Percentiles rank a stretch among this genome's conserved stretches.
These are phyloP conservation scores for Drosophila tani DNA, from an alignment of 1,140 invertebrate species.

Conservation along the genomic window DNA sequence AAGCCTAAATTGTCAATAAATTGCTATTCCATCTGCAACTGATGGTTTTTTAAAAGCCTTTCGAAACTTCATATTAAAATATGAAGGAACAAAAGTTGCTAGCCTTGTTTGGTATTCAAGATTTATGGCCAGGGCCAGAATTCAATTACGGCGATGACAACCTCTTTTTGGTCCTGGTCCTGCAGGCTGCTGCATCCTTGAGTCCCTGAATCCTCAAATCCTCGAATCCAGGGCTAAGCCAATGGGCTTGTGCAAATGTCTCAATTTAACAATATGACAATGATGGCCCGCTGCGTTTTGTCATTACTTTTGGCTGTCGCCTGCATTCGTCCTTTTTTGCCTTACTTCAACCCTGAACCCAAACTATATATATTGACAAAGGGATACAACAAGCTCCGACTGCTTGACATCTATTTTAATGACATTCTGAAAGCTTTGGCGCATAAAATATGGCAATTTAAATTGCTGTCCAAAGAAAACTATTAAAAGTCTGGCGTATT, in stretches of 20 bases:
- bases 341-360: not conserved
- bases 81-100: constrained; percentile 3
- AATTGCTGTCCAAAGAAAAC: constrained; percentile 67
- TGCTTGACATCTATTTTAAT: constrained; percentile 76
- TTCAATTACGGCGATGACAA: constrained; percentile 52
- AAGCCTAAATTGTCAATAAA: constrained; percentile 2
- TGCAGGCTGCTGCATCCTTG: constrained; percentile 35
- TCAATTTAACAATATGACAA: constrained; percentile 83
- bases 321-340: constrained; percentile 56
- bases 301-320: constrained; percentile 79
- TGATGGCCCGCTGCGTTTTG: constrained; percentile 79
- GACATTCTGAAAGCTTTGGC: constrained; percentile 71
- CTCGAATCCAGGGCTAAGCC: constrained; percentile 29
- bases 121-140: constrained; percentile 42
- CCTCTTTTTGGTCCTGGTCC: constrained; percentile 33
- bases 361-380: constrained; percentile 32
- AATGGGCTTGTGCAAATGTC: constrained; percentile 61
- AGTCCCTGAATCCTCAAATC: constrained; percentile 6
- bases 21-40: not conserved
- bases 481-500: constrained; percentile 61
- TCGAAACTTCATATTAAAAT: constrained; percentile 32
- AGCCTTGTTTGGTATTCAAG: constrained; percentile 40
- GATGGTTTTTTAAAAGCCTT: not conserved
- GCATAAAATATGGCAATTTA: constrained; percentile 79
- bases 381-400: constrained; percentile 20